Conservation (phyloP, 2,888 invertebrate genomes). For the Andrena marginata region DNA sequence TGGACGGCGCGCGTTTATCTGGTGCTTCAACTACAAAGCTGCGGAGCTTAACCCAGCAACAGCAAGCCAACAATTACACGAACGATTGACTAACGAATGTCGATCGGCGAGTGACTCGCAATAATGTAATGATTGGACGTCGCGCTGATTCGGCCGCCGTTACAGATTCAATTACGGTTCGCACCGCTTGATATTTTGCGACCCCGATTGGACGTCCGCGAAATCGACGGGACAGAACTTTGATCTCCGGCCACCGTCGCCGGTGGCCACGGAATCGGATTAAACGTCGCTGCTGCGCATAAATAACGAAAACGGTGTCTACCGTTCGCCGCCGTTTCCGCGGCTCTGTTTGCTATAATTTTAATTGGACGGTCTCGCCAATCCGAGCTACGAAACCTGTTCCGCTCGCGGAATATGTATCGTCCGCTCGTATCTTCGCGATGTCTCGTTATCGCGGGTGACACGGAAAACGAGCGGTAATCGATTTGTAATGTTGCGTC, state of each 20-base stretch:
- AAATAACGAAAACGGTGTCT: slow-evolving; percentile 62
- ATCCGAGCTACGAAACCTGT: not conserved
- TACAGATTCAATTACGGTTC: slow-evolving; percentile 73
- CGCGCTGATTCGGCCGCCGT: slow-evolving; percentile 70
- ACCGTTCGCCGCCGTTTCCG: slow-evolving; percentile 13
- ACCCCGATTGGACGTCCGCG: slow-evolving; percentile 44
- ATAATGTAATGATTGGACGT: slow-evolving; percentile 74
- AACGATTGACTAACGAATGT: slow-evolving; percentile 75
- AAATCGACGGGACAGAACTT: slow-evolving; percentile 62
- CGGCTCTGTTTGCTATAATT: slow-evolving; percentile 22
- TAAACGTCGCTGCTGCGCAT: slow-evolving; percentile 52
- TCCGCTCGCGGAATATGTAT: not conserved
- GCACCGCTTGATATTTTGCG: slow-evolving; percentile 68
- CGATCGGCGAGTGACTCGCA: slow-evolving; percentile 71
- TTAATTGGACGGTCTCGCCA: slow-evolving; percentile 2
- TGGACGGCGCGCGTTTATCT: slow-evolving; percentile 49
- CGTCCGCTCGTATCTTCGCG: not conserved
- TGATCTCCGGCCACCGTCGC: slow-evolving; percentile 50
- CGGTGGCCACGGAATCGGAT: slow-evolving; percentile 55
- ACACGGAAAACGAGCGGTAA: not conserved
- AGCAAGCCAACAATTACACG: slow-evolving; percentile 72
- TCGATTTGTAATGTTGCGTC: slow-evolving; percentile 18
- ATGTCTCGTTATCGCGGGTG: not conserved
- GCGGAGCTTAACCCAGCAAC: slow-evolving; percentile 66
- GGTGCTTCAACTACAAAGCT: slow-evolving; percentile 67